These are phyloP conservation scores for Coreoperca whiteheadi DNA, from an alignment of 2,113 vertebrate species.

Conservation along the genomic window DNA sequence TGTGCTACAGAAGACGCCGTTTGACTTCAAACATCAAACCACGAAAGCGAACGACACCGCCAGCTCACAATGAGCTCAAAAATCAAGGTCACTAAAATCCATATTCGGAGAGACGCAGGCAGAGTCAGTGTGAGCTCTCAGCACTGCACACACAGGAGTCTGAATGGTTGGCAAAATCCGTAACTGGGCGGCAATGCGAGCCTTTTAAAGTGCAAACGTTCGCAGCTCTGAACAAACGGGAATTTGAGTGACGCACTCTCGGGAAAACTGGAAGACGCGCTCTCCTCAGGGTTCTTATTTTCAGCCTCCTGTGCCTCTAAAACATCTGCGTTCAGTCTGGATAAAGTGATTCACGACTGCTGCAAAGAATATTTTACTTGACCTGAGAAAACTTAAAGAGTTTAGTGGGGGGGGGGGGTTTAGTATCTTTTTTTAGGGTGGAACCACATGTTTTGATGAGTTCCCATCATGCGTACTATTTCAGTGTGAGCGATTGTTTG, in stretches of 20 bases:
- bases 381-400: not conserved
- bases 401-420: no score
- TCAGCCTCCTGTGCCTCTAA: not conserved
- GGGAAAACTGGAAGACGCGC: not conserved
- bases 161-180: not conserved
- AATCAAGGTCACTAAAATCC: slow-evolving; percentile 15
- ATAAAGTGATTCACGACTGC: not conserved
- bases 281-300: not conserved
- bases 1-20: slow-evolving; percentile 3
- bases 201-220: not conserved
- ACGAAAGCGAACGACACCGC: slow-evolving; percentile 1
- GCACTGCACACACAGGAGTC: not conserved
- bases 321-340: not conserved
- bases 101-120: not conserved
- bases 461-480: not conserved
- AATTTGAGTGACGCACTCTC: fast-evolving
- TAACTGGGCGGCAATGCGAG: not conserved
- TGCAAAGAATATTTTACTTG: not conserved
- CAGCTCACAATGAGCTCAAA: not conserved
- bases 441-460: not conserved
- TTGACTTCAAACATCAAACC: slow-evolving; percentile 26
- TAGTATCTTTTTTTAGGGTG: not conserved
- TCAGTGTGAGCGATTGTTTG: not conserved
- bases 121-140: slow-evolving; percentile 3
- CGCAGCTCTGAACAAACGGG: not conserved